Evolutionary conservation across 2,797 vertebrate genomes (phyloP), one percentile per base, ranked within the genome.

Genomic region (Petrocephalus sullivani): DNA sequence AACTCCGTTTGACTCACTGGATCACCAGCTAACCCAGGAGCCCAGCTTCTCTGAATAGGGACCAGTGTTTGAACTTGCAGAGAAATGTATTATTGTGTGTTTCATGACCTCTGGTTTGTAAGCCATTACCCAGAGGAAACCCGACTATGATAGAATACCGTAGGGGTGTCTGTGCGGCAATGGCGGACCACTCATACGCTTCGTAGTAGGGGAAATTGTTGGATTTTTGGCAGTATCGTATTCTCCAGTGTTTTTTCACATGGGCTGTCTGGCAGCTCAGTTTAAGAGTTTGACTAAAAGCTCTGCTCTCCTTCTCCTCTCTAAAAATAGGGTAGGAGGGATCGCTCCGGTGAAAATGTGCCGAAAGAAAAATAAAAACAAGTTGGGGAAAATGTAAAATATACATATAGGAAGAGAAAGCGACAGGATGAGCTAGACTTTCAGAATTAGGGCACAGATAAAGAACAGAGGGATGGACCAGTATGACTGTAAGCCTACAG

Each of bases 311-410:
- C 37, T 49, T 56, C 87, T 64, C 14, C 51, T 87, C 58, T 78
- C 33, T 60, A 37, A 87, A 87, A 53, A 87, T 88, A 84, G 71
- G 60, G 87, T 82, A 87, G 58, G 75, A 71, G 56, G 71, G 57
- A 53, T 41, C 23, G 51, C 87, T 87, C 71, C 37, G 33, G 37
- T 33, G 58, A 90, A 71, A 86, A 93, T 93, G 92, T 92, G 88
- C 91, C 92, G 92, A 90, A 87, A 87, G 71, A 90, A 88, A 89
- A 86, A 89, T 86, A 81, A 81, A 86, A 89, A 87, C 88, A 57
- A 53, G 67, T 3, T 6, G 41, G 75, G 54, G 53, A 49, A 89
- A 41, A 85, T 49, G 84, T 87, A 75, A 64, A 87, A 37, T 64
- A 87, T 37, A 67, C n/a, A 87, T 60, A 64, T 64, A 64, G 41